phyloP scores from a whole-genome alignment of 2,113 vertebrate species.

The Sebastes schlegelii region DNA sequence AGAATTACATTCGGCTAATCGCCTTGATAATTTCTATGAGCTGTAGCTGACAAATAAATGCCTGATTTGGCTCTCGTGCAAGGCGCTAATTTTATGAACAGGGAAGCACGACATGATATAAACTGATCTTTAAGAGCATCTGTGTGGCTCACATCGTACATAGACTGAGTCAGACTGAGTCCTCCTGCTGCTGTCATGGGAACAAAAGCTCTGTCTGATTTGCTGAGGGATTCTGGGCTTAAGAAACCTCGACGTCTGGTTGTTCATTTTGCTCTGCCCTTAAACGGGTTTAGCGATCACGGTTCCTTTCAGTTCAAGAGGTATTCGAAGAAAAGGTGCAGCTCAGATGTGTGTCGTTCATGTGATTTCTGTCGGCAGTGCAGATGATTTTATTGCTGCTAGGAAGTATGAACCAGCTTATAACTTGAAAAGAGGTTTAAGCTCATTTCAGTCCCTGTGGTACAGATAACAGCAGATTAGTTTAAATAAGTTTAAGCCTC shows the following conservation, averaged over 20 bases:
- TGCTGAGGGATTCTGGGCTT: conserved; percentile 26
- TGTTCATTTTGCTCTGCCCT: conserved; percentile 27
- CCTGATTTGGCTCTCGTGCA: not conserved
- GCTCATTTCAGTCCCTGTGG: conserved; percentile 9
- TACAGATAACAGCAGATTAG: conserved; percentile 26
- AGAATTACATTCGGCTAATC: conserved; percentile 9
- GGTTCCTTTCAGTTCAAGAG: conserved; percentile 3
- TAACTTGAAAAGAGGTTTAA: conserved; percentile 4
- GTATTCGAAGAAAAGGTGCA: conserved; percentile 2
- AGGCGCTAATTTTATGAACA: conserved; percentile 18
- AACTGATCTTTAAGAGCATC: conserved; percentile 1
- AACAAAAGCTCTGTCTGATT: conserved; percentile 53
- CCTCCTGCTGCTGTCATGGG: conserved; percentile 60
- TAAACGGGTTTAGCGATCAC: conserved; percentile 22
- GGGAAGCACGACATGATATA: not conserved
- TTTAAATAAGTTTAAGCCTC: not conserved
- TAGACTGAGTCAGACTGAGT: conserved; percentile 3
- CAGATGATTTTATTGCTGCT: not conserved
- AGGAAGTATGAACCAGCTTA: conserved; percentile 6
- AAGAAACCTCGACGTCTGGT: conserved; percentile 23
- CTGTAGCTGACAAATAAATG: conserved; percentile 9
- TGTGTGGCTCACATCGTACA: not conserved
- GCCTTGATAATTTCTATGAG: not conserved
- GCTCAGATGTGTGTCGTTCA: not conserved
- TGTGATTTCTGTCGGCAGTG: not conserved